Evolutionary conservation across 2,888 invertebrate genomes (phyloP), one percentile per base, ranked within the genome.

Genomic region (Keiferia lycopersicella): DNA sequence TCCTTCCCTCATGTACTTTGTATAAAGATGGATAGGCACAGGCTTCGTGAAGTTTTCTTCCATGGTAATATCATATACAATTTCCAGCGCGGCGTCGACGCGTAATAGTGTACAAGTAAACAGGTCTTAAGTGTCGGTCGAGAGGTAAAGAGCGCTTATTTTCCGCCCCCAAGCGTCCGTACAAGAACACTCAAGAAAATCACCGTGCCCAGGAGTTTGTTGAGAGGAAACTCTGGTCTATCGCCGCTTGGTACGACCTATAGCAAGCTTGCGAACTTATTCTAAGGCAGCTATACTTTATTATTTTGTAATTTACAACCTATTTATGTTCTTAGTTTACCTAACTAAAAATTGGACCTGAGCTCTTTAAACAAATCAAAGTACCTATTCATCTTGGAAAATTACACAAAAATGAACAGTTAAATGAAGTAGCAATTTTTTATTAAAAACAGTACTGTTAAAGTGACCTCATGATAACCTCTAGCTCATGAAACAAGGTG

Each of bases 71-170:
- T 59, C n/a, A 22, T 45, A 22, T 1, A 59, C 22, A 59, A 59
- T 41, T 39, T 59, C 59, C 59, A 22, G 22, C 10, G 41, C 16
- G 18, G 34, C n/a, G 53, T 4, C 11, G 22, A 26, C 22, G 18
- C 53, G 58, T 38, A 58, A 58, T 58, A 58, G 39, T 16, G 58
- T 39, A 16, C n/a, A 56, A 56, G 56, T 56, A 56, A 56, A 56
- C 56, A 56, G 56, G 26, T 56, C 56, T 22, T 34, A 26, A 56
- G 30, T 30, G 22, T 22, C n/a, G 56, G 58, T 38, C 12, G 39
- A 39, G 58, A 45, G 59, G 59, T 22, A 26, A 22, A 41, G 59
- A 22, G 22, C 41, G 59, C 59, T 41, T 59, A 59, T 59, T 59
- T 59, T 20, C 59, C 45, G 39, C 59, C 41, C 12, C 45, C 20